Evolutionary conservation across 2,113 vertebrate species (phyloP).

Genomic region (Nestor notabilis): DNA sequence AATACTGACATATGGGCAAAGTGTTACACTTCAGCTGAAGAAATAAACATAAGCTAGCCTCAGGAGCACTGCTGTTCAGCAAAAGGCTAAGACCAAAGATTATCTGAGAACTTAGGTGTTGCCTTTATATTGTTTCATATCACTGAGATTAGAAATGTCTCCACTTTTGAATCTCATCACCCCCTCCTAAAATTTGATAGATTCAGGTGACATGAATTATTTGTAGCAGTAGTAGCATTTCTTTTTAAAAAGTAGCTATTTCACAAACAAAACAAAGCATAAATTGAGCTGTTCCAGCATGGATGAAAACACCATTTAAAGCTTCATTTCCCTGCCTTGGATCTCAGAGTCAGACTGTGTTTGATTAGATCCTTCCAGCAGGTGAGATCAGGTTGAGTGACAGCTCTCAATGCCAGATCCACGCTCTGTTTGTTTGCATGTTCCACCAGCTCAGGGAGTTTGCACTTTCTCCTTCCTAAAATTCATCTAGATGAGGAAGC

Average conservation of each 20-base stretch:
- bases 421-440: neutral
- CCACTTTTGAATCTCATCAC: neutral
- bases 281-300: neutral
- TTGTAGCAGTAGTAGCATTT: neutral
- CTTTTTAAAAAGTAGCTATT: neutral
- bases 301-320: neutral
- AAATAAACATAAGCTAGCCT: neutral
- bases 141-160: neutral
- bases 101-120: neutral
- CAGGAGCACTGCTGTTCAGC: neutral
- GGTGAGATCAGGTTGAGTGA: neutral
- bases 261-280: neutral
- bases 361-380: neutral
- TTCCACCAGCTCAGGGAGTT: neutral
- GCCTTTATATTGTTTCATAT: neutral
- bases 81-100: neutral
- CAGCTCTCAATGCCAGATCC: neutral
- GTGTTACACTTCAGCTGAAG: neutral
- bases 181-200: neutral
- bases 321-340: neutral
- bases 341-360: neutral
- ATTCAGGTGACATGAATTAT: neutral
- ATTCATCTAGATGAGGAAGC: neutral
- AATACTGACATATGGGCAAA: constrained; percentile 3
- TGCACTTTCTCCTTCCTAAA: neutral